Percentiles rank a stretch among this genome's conserved stretches.
Conservation (phyloP, 2,113 vertebrate genomes). For the Triplophysa rosa region DNA sequence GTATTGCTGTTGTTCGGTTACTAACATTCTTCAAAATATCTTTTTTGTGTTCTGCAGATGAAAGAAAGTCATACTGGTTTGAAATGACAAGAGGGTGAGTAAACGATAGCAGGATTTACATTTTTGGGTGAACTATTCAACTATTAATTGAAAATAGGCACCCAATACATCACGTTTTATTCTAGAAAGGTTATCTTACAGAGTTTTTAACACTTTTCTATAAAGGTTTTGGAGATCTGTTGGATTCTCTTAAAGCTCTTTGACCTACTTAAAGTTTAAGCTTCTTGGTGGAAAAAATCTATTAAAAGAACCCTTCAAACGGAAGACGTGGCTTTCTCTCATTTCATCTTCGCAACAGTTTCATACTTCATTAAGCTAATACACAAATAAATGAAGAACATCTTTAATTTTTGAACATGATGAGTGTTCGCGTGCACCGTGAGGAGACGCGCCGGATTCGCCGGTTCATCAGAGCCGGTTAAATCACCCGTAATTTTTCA, state of each 20-base stretch:
- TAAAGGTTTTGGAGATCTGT: not conserved
- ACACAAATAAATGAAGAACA: conserved; percentile 26
- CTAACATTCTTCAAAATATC: no score
- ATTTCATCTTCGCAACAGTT: conserved; percentile 3
- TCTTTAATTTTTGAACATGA: conserved; percentile 28
- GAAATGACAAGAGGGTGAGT: no score
- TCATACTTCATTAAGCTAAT: conserved; percentile 36
- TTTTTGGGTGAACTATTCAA: not conserved
- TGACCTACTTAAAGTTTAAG: not conserved
- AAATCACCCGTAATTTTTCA: conserved; percentile 50
- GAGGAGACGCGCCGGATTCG: conserved; percentile 12
- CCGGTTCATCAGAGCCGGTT: conserved; percentile 19
- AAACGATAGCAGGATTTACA: no score
- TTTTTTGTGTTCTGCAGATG: no score
- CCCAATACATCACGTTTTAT: not conserved
- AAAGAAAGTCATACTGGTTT: no score
- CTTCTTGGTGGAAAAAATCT: not conserved
- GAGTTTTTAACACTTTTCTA: not conserved
- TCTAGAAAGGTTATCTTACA: not conserved
- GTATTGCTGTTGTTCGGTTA: no score
- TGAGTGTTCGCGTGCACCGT: conserved; percentile 7
- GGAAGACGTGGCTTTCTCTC: not conserved
- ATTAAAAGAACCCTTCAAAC: conserved; percentile 15
- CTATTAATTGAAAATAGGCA: not conserved
- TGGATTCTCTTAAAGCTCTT: not conserved